Conservation (phyloP, 1,140 invertebrate species). For the Diuraphis noxia region DNA sequence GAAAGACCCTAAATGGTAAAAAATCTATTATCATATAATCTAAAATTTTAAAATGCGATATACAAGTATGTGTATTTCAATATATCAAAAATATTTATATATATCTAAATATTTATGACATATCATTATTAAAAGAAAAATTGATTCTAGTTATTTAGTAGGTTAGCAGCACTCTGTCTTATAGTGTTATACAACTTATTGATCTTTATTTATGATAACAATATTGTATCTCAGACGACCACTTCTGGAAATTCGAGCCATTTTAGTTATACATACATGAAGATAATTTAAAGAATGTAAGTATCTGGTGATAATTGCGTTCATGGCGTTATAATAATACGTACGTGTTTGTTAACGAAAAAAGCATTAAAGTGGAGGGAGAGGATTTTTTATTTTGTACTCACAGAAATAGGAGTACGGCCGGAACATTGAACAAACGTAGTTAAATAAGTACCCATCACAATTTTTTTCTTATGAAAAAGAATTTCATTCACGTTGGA, state of each 20-base stretch:
- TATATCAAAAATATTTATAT: no score
- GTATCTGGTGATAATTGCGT: not conserved
- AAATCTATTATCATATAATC: no score
- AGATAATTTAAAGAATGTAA: not conserved
- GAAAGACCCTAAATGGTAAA: not conserved
- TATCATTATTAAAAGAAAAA: not conserved
- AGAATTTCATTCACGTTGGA: not conserved
- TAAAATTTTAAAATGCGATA: no score
- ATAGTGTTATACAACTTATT: slow-evolving; percentile 2
- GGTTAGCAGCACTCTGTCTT: no score
- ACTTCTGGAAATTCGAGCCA: not conserved
- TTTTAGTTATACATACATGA: not conserved
- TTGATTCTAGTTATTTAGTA: not conserved
- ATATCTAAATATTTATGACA: not conserved
- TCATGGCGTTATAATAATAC: not conserved
- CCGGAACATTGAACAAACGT: not conserved
- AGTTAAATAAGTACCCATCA: not conserved
- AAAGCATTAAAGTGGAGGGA: not conserved
- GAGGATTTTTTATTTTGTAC: not conserved
- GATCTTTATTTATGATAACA: not conserved
- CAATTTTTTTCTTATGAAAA: not conserved
- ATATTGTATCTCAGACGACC: not conserved
- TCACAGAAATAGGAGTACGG: not conserved
- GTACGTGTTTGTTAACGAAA: not conserved
- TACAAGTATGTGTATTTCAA: not conserved